A percentile compares a stretch with the other conserved stretches of the same genome.
phyloP scores from a whole-genome alignment of 2,888 invertebrate species.

The Charanyca ferruginea region DNA sequence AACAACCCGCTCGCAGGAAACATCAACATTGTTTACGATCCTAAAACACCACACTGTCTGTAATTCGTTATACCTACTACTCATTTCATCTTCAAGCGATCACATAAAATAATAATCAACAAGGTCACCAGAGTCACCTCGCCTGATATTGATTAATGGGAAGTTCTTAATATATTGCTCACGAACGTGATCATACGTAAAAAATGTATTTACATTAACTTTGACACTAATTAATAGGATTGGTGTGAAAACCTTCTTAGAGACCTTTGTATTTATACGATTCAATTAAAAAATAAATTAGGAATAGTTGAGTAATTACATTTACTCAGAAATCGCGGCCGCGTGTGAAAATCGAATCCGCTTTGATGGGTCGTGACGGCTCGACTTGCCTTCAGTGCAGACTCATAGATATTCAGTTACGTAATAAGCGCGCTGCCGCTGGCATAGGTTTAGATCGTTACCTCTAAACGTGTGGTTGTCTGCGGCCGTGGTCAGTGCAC shows the following conservation, averaged over 20 bases:
- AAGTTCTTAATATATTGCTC: constrained; percentile 74
- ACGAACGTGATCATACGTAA: constrained; percentile 72
- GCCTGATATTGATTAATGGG: constrained; percentile 82
- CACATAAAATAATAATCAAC: constrained; percentile 69
- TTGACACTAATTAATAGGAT: constrained; percentile 76
- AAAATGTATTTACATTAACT: constrained; percentile 69
- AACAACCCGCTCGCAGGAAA: constrained; percentile 52
- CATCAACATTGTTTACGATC: constrained; percentile 61
- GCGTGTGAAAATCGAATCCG: constrained; percentile 69
- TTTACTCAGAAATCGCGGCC: constrained; percentile 63
- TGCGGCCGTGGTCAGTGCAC: constrained; percentile 73
- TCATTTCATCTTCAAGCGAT: constrained; percentile 71
- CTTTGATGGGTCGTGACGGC: constrained; percentile 63
- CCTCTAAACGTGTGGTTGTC: constrained; percentile 64
- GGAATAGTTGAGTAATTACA: constrained; percentile 53
- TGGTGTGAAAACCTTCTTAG: constrained; percentile 49
- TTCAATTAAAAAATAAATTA: constrained; percentile 59
- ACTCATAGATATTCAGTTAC: constrained; percentile 62
- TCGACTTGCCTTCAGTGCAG: constrained; percentile 56
- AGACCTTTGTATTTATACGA: constrained; percentile 54
- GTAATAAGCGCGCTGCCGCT: constrained; percentile 58
- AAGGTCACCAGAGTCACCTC: constrained; percentile 78
- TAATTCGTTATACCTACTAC: constrained; percentile 65
- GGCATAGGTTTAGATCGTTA: constrained; percentile 66
- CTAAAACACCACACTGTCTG: constrained; percentile 54